These are phyloP conservation scores for Xanthostigma xanthostigma DNA, from an alignment of 2,888 invertebrate genomes.

Conservation along the genomic window DNA sequence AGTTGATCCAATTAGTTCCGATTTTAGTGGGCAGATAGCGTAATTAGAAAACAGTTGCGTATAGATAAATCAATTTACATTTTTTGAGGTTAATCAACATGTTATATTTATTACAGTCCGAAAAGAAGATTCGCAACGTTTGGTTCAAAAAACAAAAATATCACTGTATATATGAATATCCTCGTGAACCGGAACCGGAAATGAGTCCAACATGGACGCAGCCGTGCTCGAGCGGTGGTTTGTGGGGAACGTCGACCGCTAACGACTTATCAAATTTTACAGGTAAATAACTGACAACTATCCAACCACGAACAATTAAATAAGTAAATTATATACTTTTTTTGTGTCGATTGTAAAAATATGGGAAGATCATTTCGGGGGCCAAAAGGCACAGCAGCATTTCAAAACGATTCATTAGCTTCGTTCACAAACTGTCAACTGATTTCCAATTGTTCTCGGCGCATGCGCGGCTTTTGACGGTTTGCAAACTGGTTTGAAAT, in stretches of 20 bases:
- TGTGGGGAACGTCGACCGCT: constrained; percentile 27
- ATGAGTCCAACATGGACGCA: constrained; percentile 13
- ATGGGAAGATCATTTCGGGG: not conserved
- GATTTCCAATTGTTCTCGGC: too few relatives aligned
- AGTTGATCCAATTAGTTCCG: too few relatives aligned
- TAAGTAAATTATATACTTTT: not conserved
- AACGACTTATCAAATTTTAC: constrained; percentile 39
- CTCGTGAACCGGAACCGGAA: constrained; percentile 44
- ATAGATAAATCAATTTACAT: too few relatives aligned
- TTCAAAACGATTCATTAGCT: too few relatives aligned
- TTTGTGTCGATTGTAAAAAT: not conserved
- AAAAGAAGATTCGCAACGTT: constrained; percentile 32
- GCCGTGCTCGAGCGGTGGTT: constrained; percentile 24
- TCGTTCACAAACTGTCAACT: too few relatives aligned
- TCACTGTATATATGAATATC: constrained; percentile 74
- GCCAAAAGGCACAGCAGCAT: not conserved
- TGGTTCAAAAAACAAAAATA: constrained; percentile 73
- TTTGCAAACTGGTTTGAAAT: too few relatives aligned
- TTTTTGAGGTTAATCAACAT: not conserved
- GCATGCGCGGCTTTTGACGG: too few relatives aligned
- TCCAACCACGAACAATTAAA: not conserved
- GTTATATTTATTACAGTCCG: constrained; percentile 25
- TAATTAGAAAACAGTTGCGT: too few relatives aligned
- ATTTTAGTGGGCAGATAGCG: too few relatives aligned
- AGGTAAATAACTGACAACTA: constrained; percentile 24